Percentiles rank a stretch among this genome's conserved stretches.
Conservation (phyloP, 2,888 invertebrate species). For the Lysandra bellargus region DNA sequence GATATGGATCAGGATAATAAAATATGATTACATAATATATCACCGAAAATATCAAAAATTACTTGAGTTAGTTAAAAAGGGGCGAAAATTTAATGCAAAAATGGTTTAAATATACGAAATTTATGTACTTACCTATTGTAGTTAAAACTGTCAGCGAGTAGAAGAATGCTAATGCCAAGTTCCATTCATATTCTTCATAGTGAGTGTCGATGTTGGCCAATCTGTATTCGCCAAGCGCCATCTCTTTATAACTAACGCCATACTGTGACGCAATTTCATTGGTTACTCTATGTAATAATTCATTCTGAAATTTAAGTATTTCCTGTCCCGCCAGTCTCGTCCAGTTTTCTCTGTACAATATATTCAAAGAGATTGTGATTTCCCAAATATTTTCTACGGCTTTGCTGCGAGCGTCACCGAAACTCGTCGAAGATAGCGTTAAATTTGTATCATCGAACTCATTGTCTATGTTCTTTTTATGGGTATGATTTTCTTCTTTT, state of each 20-base stretch:
- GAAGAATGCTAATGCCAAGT: conserved; percentile 93
- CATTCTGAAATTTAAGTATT: conserved; percentile 90
- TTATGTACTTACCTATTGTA: conserved; percentile 91
- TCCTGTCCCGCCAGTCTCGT: conserved; percentile 89
- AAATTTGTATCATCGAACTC: conserved; percentile 67
- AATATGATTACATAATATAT: background rate
- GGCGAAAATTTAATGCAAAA: too few species aligned
- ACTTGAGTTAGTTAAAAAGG: too few species aligned
- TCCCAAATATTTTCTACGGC: conserved; percentile 96
- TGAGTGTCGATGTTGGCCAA: conserved; percentile 65
- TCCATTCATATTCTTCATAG: conserved; percentile 88
- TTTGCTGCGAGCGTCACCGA: conserved; percentile 73
- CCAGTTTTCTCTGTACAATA: conserved; percentile 94
- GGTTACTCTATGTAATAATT: conserved; percentile 88
- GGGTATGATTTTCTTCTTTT: conserved; percentile 71
- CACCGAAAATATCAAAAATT: background rate
- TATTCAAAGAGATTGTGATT: conserved; percentile 92
- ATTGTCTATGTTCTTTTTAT: conserved; percentile 65
- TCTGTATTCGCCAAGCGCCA: conserved; percentile 74
- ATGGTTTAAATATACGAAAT: background rate
- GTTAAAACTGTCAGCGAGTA: conserved; percentile 97
- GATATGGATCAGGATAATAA: too few species aligned
- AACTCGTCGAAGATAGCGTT: conserved; percentile 71
- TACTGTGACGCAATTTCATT: conserved; percentile 87
- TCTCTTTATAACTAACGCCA: conserved; percentile 76